Base-by-base conservation (phyloP, 2,113 vertebrate genomes). In the Rallus limicola region DNA sequence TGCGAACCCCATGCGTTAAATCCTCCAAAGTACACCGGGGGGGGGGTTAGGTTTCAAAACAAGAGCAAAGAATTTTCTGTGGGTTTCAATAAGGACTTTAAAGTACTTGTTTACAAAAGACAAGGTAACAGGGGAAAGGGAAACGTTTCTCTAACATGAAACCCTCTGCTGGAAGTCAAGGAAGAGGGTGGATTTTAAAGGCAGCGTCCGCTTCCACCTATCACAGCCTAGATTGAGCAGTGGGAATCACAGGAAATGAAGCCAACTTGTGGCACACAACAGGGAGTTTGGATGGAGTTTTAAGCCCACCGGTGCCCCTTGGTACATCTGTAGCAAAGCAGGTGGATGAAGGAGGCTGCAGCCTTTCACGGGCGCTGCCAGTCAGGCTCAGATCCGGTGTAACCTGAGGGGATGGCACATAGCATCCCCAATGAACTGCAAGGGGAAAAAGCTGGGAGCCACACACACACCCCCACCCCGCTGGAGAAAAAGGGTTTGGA, bases 41-140 rank as follows among this genome's bases (percentile, higher is more conserved):
- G 88, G 50, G 76, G 92, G 88, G 44, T 97, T 96, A 34, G 90
- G 86, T 97, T 97, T 96, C 96, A 97, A 96, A 96, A 96, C 93
- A 95, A 95, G 94, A 87, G 93, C 89, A 34, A 91, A 87, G 94
- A 89, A 91, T 95, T 91, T 46, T 95, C 87, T 92, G 94, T 40
- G 93, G 90, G 50, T 90, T 95, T 88, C 93, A 92, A n/a, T 72
- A 94, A 96, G 93, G 93, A 91, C 94, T 92, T 94, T 85, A 88
- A 94, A 96, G 93, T 80, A 67, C 90, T 95, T 93, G 93, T 96
- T 96, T 96, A 95, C 78, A 82, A 80, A 93, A 95, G 91, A 76
- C 12, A 26, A 91, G 81, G 91, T 82, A 91, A 71, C 62, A 36
- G 89, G 70, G 89, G 81, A 78, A 90, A 89, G 87, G 70, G 58